These are phyloP conservation scores for Saimiri boliviensis DNA, from an alignment of 2,113 vertebrate species.

Conservation along the genomic window DNA sequence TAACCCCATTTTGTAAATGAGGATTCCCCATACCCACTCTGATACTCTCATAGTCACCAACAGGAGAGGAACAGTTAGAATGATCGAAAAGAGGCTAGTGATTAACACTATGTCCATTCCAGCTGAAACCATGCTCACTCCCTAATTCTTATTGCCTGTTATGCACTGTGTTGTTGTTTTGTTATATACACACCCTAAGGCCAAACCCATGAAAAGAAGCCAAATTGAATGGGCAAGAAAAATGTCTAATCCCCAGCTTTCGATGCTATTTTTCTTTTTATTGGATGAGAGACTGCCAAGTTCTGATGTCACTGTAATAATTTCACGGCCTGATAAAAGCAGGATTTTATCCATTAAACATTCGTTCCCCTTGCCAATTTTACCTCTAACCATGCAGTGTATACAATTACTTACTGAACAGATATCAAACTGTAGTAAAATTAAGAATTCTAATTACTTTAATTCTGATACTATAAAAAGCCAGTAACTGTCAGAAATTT, in stretches of 20 bases:
- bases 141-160: not conserved
- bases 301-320: slow-evolving; percentile 67
- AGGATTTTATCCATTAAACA: slow-evolving; percentile 62
- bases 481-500: slow-evolving; percentile 52
- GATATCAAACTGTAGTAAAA: slow-evolving; percentile 60
- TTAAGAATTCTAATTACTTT: slow-evolving; percentile 53
- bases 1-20: not conserved
- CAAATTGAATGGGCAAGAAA: slow-evolving; percentile 70
- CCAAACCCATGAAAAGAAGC: slow-evolving; percentile 61
- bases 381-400: slow-evolving; percentile 52
- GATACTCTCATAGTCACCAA: not conserved
- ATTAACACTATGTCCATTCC: not conserved
- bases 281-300: slow-evolving; percentile 65
- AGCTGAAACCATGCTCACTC: not conserved
- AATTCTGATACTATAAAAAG: slow-evolving; percentile 52
- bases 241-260: slow-evolving; percentile 49
- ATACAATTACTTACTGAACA: slow-evolving; percentile 41
- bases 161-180: slow-evolving; percentile 57
- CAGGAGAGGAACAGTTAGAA: not conserved
- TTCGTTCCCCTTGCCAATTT: slow-evolving; percentile 44
- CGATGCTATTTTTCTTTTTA: slow-evolving; percentile 70
- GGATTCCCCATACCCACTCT: not conserved
- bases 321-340: slow-evolving; percentile 67
- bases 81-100: not conserved
- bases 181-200: slow-evolving; percentile 21